Evolutionary conservation across 2,888 invertebrate genomes (phyloP).

Genomic region (Apeira syringaria): DNA sequence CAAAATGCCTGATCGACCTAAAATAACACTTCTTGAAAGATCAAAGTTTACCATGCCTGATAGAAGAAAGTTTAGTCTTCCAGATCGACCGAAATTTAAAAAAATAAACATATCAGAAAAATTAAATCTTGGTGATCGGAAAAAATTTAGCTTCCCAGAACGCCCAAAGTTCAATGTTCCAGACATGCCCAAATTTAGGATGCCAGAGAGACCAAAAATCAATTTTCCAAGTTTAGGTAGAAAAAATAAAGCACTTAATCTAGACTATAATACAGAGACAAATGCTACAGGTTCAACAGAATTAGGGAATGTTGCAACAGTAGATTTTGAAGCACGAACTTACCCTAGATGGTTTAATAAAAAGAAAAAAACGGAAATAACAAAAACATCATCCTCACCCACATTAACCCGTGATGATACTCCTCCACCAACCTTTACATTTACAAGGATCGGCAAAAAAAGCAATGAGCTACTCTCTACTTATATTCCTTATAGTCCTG

Average conservation of each 20-base stretch:
- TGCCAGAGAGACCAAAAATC: constrained; percentile 85
- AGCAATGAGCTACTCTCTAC: constrained; percentile 71
- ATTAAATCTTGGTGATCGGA: constrained; percentile 78
- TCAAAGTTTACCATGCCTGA: constrained; percentile 84
- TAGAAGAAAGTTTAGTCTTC: constrained; percentile 86
- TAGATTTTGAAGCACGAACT: constrained; percentile 89
- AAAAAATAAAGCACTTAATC: constrained; percentile 48
- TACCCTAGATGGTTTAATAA: constrained; percentile 88
- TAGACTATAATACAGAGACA: constrained; percentile 60
- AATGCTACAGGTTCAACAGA: constrained; percentile 66
- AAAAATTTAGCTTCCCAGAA: constrained; percentile 85
- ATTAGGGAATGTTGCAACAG: constrained; percentile 78
- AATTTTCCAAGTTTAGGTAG: constrained; percentile 85
- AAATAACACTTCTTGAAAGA: constrained; percentile 80
- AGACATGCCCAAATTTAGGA: constrained; percentile 81
- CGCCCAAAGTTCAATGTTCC: constrained; percentile 80
- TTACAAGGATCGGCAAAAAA: constrained; percentile 84
- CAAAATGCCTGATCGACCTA: constrained; percentile 80
- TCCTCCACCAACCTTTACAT: constrained; percentile 85
- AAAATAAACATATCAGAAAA: constrained; percentile 78
- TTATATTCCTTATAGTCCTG: constrained; percentile 68
- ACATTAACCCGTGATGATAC: constrained; percentile 80
- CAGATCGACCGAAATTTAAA: constrained; percentile 83
- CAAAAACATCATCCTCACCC: constrained; percentile 80
- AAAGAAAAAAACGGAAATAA: constrained; percentile 69